Base-by-base conservation (phyloP, 2,113 vertebrate genomes). In the Pelecanoides urinatrix region DNA sequence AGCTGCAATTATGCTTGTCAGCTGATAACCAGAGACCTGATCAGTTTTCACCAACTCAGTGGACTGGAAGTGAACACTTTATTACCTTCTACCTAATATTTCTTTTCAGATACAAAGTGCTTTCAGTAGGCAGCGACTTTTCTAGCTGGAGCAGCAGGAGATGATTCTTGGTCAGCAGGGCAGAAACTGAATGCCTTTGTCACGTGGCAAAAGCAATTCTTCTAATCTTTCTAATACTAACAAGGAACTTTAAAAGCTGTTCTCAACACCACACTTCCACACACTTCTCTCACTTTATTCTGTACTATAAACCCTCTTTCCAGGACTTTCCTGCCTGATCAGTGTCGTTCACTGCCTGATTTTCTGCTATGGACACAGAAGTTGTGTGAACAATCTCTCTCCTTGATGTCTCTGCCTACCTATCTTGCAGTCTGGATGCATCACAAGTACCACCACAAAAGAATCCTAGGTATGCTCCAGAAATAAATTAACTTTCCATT, bases 1-100 rank as follows among this genome's bases (percentile, higher is more conserved):
- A 84, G 62, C 58, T 89, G 62, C 86, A 95, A 89, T 97, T 94
- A 95, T 59, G 62, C 94, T 91, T 94, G 83, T 89, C 92, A 90
- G 91, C 80, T 95, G 91, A 94, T 87, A 96, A 97, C 70, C 91
- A 90, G 73, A 90, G 74, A 87, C 53, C 49, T 25, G 58, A 75
- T 86, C 89, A 50, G 73, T 61, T 91, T 94, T 92, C 92, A 90
- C 71, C 78, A 96, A 58, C 66, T 86, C 66, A 66, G 77, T 58
- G 49, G 90, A 82, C 84, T 92, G 62, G 63, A 86, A 90, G 85
- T 56, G 81, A 96, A 88, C 94, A 86, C 90, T 94, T 85, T 86
- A 78, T 90, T 91, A 78, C 66, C 53, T 92, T 90, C 74, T 75
- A 50, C 32, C 38, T 53, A 49, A 15, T 45, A 40, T 84, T 88